These are phyloP conservation scores for Acrobasis consociella DNA, from an alignment of 2,888 invertebrate species.

Conservation along the genomic window DNA sequence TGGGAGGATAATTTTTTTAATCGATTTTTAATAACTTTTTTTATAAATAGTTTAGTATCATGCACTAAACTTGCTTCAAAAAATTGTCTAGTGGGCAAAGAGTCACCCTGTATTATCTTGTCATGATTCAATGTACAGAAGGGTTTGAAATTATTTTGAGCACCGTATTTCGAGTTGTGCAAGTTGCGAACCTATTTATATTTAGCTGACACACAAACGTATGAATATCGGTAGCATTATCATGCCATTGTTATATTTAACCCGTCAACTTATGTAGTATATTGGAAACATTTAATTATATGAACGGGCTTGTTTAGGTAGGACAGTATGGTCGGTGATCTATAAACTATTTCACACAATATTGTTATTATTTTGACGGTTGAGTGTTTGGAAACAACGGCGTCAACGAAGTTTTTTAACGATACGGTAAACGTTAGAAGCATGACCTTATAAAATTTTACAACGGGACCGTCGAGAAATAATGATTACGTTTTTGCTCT, in stretches of 20 bases:
- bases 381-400: slow-evolving; percentile 1
- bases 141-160: not conserved
- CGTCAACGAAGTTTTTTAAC: not conserved
- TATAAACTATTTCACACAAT: not conserved
- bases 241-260: not conserved
- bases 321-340: not conserved
- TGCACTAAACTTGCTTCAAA: too few relatives aligned
- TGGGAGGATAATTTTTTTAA: too few relatives aligned
- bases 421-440: slow-evolving; percentile 15
- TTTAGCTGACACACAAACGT: not conserved
- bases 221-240: not conserved
- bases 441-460: slow-evolving; percentile 34
- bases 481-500: slow-evolving; percentile 47
- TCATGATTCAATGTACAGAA: not conserved
- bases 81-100: too few relatives aligned
- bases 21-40: too few relatives aligned
- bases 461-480: slow-evolving; percentile 50
- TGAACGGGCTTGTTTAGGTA: not conserved
- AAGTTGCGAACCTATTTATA: not conserved
- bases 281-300: not conserved
- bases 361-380: slow-evolving; percentile 3
- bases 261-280: not conserved
- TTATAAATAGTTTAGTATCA: too few relatives aligned
- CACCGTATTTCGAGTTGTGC: too few relatives aligned
- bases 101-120: too few relatives aligned